These are phyloP conservation scores for Notolepis coatsorum DNA, from an alignment of 2,797 vertebrate species.

Conservation along the genomic window DNA sequence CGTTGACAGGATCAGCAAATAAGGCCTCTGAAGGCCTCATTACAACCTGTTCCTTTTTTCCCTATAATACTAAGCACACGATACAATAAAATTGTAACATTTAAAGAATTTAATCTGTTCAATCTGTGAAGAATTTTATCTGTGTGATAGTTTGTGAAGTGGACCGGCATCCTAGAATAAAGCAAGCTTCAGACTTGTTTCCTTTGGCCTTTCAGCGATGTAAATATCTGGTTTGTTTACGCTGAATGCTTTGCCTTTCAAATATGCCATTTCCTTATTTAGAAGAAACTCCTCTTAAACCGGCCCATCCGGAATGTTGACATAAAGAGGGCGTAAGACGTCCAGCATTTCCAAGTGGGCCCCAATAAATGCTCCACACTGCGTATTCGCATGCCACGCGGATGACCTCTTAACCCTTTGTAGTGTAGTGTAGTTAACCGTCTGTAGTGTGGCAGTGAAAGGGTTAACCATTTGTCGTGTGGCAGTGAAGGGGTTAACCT, in stretches of 20 bases:
- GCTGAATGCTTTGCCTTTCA: slow-evolving; percentile 25
- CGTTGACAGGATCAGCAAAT: no score
- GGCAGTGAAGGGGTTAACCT: no score
- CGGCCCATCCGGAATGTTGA: background rate
- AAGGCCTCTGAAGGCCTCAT: no score
- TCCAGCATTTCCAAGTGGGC: background rate
- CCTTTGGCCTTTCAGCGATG: slow-evolving; percentile 9
- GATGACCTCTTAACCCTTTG: no score
- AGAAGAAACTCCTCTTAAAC: background rate
- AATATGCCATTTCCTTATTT: slow-evolving; percentile 13
- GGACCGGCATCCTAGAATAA: background rate
- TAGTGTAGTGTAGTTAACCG: no score
- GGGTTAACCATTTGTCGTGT: no score
- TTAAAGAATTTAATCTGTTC: no score
- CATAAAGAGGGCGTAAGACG: background rate
- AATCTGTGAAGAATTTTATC: no score
- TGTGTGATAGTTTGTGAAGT: slow-evolving; percentile 12
- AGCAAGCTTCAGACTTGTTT: background rate
- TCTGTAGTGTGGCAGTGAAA: no score
- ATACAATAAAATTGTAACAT: no score
- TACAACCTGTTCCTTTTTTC: no score
- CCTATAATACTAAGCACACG: no score
- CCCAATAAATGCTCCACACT: background rate
- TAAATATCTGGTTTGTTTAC: slow-evolving; percentile 37
- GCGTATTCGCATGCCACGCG: background rate